A percentile compares a stretch with the other conserved stretches of the same genome.
Conservation (phyloP, 1,140 invertebrate species). For the Helicorthomorpha holstii region DNA sequence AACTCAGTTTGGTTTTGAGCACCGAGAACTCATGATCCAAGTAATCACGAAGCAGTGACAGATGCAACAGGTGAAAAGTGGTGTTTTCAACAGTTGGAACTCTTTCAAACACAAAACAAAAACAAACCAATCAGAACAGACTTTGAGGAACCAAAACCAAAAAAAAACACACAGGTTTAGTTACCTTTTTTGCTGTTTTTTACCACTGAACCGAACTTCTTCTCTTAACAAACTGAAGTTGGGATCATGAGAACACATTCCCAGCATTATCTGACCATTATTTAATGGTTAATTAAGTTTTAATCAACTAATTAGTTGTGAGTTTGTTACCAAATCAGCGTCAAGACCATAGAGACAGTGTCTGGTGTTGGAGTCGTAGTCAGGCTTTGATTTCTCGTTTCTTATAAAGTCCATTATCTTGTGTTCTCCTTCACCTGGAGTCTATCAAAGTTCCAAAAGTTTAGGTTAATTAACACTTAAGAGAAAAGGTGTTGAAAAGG, state of each 20-base stretch:
- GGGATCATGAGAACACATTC: slow-evolving; percentile 82
- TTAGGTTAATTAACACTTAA: not conserved
- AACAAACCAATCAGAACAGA: not conserved
- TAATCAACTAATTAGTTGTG: too few relatives aligned
- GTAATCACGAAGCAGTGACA: slow-evolving; percentile 83
- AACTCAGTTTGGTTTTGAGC: slow-evolving; percentile 46
- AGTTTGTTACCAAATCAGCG: slow-evolving; percentile 63
- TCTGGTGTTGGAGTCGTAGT: slow-evolving; percentile 70
- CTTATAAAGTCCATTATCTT: slow-evolving; percentile 98
- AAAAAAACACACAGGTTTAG: not conserved
- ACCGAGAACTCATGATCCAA: slow-evolving; percentile 74
- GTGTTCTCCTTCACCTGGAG: slow-evolving; percentile 92
- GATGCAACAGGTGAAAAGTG: slow-evolving; percentile 79
- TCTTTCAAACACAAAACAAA: slow-evolving; percentile 13
- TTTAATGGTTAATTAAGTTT: too few relatives aligned
- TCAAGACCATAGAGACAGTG: slow-evolving; percentile 93
- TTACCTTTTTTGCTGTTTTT: not conserved
- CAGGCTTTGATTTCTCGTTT: slow-evolving; percentile 57
- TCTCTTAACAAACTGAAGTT: slow-evolving; percentile 81
- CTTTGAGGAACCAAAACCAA: not conserved
- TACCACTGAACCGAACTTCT: slow-evolving; percentile 43
- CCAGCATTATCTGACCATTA: slow-evolving; percentile 75
- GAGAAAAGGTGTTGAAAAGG: not conserved
- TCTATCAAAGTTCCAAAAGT: slow-evolving; percentile 30
- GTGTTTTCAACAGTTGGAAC: slow-evolving; percentile 59